Conservation (phyloP, 2,888 invertebrate species). For the Troides helena region DNA sequence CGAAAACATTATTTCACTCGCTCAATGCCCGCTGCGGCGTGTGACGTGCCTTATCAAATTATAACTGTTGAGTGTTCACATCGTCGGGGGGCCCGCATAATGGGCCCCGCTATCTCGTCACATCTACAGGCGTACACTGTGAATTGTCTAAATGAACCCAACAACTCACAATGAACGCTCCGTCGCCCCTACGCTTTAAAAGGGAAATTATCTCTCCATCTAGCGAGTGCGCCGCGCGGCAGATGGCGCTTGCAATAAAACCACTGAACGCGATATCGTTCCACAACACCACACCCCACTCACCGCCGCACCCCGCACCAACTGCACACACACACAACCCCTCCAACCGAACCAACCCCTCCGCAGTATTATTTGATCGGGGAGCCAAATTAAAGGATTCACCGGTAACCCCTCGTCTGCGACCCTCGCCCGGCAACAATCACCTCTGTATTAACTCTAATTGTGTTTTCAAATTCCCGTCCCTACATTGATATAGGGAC, state of each 20-base stretch:
- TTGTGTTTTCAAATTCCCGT: conserved; percentile 79
- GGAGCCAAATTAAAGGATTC: conserved; percentile 81
- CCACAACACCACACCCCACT: conserved; percentile 36
- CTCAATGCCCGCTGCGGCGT: conserved; percentile 34
- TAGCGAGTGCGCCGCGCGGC: conserved; percentile 64
- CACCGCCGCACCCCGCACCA: conserved; percentile 37
- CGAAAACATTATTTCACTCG: conserved; percentile 17
- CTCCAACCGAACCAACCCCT: conserved; percentile 44
- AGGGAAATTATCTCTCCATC: conserved; percentile 78
- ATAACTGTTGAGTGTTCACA: conserved; percentile 58
- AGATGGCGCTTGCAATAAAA: conserved; percentile 81
- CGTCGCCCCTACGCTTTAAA: conserved; percentile 60
- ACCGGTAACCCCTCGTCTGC: conserved; percentile 68
- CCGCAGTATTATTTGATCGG: conserved; percentile 79
- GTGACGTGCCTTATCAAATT: conserved; percentile 59
- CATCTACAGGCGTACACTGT: conserved; percentile 62
- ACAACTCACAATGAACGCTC: conserved; percentile 66
- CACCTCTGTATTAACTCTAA: conserved; percentile 81
- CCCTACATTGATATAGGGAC: conserved; percentile 66
- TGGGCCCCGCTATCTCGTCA: conserved; percentile 58
- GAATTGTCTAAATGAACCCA: conserved; percentile 73
- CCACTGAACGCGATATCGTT: conserved; percentile 79
- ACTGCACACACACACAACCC: background rate
- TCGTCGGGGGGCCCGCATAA: conserved; percentile 60
- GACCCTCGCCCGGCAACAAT: conserved; percentile 77